Percentiles rank a stretch among this genome's conserved stretches.
Conservation (phyloP, 2,797 vertebrate genomes). For the Hemitrygon akajei region DNA sequence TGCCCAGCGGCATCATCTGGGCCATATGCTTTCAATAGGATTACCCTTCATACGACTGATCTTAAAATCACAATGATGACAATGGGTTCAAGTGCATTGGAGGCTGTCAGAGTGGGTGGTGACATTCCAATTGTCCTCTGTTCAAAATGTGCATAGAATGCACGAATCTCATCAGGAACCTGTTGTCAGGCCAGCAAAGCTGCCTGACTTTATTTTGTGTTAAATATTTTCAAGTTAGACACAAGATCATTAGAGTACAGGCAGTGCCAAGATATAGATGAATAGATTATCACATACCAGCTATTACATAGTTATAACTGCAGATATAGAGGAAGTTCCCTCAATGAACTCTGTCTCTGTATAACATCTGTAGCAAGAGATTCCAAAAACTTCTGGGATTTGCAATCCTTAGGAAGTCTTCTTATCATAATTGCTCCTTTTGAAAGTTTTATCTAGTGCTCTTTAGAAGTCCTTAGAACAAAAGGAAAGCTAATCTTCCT, state of each 20-base stretch:
- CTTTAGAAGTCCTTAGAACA: background rate
- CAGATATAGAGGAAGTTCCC: background rate
- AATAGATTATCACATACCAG: background rate
- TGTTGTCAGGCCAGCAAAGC: too few species aligned
- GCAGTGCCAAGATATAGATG: background rate
- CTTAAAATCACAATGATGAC: too few species aligned
- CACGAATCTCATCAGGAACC: too few species aligned
- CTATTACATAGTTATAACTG: background rate
- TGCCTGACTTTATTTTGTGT: background rate
- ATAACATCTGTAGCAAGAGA: background rate
- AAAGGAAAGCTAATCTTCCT: background rate
- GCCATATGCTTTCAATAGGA: too few species aligned
- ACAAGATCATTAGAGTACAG: background rate
- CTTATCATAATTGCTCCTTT: too few species aligned
- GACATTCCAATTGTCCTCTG: too few species aligned
- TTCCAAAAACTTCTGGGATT: background rate
- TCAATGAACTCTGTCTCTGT: background rate
- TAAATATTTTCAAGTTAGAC: background rate
- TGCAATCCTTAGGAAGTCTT: too few species aligned
- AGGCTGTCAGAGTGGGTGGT: too few species aligned
- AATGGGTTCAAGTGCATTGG: too few species aligned
- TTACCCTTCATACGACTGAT: too few species aligned
- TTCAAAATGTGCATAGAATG: too few species aligned
- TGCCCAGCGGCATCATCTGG: too few species aligned
- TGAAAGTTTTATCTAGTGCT: background rate